Evolutionary conservation across 2,888 invertebrate genomes (phyloP).

Genomic region (Sarcophaga caerulescens): DNA sequence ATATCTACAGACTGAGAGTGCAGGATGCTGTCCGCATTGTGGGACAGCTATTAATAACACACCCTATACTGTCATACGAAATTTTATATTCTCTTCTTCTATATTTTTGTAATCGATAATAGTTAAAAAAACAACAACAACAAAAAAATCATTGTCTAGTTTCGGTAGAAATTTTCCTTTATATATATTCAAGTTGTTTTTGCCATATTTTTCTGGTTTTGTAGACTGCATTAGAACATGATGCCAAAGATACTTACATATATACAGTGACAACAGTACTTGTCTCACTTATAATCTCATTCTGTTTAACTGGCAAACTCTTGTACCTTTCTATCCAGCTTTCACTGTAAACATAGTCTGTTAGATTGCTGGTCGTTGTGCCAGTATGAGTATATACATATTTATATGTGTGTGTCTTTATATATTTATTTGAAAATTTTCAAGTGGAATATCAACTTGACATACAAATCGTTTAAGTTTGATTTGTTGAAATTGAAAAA

Average conservation of each 20-base stretch:
- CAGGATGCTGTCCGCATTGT: too few relatives aligned
- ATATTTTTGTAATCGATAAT: neutral
- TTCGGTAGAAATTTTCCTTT: slow-evolving; percentile 16
- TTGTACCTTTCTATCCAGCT: neutral
- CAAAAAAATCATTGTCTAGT: slow-evolving; percentile 42
- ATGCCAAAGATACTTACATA: slow-evolving; percentile 21
- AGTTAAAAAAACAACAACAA: neutral
- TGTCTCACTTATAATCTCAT: neutral
- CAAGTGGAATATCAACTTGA: slow-evolving; percentile 48
- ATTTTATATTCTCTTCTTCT: neutral
- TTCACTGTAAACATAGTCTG: slow-evolving; percentile 3
- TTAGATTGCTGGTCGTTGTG: neutral
- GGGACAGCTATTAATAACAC: neutral
- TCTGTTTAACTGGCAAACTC: neutral
- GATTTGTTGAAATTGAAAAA: slow-evolving; percentile 65
- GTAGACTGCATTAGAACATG: slow-evolving; percentile 28
- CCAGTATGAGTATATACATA: neutral
- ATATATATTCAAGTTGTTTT: neutral
- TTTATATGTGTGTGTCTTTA: neutral
- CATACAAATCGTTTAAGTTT: slow-evolving; percentile 65
- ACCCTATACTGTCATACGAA: neutral
- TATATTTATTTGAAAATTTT: slow-evolving; percentile 25
- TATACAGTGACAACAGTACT: neutral
- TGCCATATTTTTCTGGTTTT: slow-evolving; percentile 22
- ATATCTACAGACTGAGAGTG: neutral